phyloP scores from a whole-genome alignment of 2,797 vertebrate species.

The Acanthurus lineatus region DNA sequence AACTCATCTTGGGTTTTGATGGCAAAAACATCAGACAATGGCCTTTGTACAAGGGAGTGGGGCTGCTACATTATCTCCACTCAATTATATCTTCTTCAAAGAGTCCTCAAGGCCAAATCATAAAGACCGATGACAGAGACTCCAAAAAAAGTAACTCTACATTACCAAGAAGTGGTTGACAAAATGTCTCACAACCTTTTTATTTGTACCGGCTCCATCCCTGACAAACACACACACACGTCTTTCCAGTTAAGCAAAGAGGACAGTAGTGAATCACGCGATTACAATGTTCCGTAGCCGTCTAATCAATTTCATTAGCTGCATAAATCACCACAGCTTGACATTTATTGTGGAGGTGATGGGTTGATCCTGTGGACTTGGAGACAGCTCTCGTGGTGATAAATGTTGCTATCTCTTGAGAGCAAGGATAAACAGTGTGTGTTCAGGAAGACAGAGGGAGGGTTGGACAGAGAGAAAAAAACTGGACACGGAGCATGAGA shows the following conservation, averaged over 20 bases:
- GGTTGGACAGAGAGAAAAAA: constrained; percentile 17
- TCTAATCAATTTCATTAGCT: constrained; percentile 95
- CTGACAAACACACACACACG: constrained; percentile 5
- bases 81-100: constrained; percentile 67
- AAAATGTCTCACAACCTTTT: constrained; percentile 20
- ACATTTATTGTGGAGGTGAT: constrained; percentile 95
- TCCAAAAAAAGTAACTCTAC: constrained; percentile 61
- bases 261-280: constrained; percentile 85
- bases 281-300: constrained; percentile 67
- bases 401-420: constrained; percentile 90
- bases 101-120: constrained; percentile 70
- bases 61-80: constrained; percentile 70
- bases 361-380: constrained; percentile 93
- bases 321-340: constrained; percentile 93
- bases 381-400: constrained; percentile 90
- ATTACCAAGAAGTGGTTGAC: constrained; percentile 39
- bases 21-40: constrained; percentile 64
- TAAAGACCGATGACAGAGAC: constrained; percentile 49
- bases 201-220: constrained; percentile 35
- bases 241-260: constrained; percentile 71
- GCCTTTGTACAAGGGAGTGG: constrained; percentile 77
- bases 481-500: constrained; percentile 30
- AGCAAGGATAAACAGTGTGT: constrained; percentile 86
- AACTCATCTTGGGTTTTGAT: constrained; percentile 68
- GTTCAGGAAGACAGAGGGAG: constrained; percentile 61